Percentiles rank a stretch among this genome's conserved stretches.
Conservation (phyloP, 2,888 invertebrate species). For the Urechis unicinctus region DNA sequence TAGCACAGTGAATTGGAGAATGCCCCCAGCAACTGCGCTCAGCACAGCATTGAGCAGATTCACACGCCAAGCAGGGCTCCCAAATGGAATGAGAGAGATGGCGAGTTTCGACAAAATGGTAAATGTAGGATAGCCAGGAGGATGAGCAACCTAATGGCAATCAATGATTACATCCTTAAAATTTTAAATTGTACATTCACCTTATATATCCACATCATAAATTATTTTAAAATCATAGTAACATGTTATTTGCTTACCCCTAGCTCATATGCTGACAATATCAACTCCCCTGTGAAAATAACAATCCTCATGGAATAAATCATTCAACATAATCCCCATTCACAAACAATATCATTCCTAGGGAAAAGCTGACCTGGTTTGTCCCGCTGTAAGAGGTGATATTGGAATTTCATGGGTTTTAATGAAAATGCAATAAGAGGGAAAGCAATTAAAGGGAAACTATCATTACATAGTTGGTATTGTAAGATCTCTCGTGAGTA, state of each 20-base stretch:
- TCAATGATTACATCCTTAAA: too few relatives aligned
- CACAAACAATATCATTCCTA: too few relatives aligned
- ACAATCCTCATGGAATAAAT: too few relatives aligned
- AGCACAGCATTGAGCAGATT: conserved; percentile 35
- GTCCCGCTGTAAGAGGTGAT: too few relatives aligned
- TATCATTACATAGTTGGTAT: too few relatives aligned
- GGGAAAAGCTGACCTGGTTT: too few relatives aligned
- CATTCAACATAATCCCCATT: too few relatives aligned
- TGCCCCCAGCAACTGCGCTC: conserved; percentile 26
- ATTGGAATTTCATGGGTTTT: too few relatives aligned
- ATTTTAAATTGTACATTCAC: too few relatives aligned
- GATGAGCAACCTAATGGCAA: conserved; percentile 41
- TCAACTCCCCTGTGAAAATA: conserved; percentile 34
- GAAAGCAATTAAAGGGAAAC: too few relatives aligned
- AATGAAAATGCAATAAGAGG: background rate
- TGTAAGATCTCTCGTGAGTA: background rate
- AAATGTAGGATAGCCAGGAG: conserved; percentile 48
- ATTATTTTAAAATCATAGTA: background rate
- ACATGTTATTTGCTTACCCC: conserved; percentile 27
- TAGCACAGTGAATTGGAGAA: conserved; percentile 27
- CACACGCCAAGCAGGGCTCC: conserved; percentile 39
- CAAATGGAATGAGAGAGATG: conserved; percentile 29
- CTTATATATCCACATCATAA: too few relatives aligned
- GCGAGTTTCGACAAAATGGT: conserved; percentile 31
- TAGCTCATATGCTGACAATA: conserved; percentile 34